Percentiles rank a stretch among this genome's conserved stretches.
phyloP scores from a whole-genome alignment of 2,797 vertebrate species.

The Poecilia picta region DNA sequence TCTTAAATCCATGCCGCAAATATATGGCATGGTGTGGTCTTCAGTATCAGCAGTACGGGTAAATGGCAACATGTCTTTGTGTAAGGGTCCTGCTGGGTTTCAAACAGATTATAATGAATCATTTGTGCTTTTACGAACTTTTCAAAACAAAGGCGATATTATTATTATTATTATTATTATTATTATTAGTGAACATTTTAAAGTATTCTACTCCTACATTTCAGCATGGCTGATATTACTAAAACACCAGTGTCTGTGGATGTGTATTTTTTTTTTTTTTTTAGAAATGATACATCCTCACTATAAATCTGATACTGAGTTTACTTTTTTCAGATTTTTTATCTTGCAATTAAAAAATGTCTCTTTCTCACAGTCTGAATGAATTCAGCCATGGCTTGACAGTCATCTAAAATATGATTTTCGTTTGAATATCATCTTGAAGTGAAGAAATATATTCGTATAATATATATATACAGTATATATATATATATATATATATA shows the following conservation, averaged over 20 bases:
- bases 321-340: not conserved
- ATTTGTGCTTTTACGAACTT: not conserved
- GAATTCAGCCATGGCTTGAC: not conserved
- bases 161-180: too few relatives aligned
- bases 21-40: not conserved
- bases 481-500: too few relatives aligned
- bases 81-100: not conserved
- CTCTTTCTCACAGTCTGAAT: not conserved
- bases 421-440: not conserved
- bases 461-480: too few relatives aligned
- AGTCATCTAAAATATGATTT: not conserved
- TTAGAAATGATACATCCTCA: not conserved
- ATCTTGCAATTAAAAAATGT: not conserved
- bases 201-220: not conserved
- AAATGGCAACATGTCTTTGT: not conserved
- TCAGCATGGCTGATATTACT: not conserved
- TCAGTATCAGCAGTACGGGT: not conserved
- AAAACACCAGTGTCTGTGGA: not conserved
- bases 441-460: too few relatives aligned
- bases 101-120: not conserved
- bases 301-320: not conserved
- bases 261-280: not conserved
- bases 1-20: not conserved
- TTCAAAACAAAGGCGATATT: not conserved
- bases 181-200: not conserved